Conservation (phyloP, 2,113 vertebrate species). For the Polypterus senegalus region DNA sequence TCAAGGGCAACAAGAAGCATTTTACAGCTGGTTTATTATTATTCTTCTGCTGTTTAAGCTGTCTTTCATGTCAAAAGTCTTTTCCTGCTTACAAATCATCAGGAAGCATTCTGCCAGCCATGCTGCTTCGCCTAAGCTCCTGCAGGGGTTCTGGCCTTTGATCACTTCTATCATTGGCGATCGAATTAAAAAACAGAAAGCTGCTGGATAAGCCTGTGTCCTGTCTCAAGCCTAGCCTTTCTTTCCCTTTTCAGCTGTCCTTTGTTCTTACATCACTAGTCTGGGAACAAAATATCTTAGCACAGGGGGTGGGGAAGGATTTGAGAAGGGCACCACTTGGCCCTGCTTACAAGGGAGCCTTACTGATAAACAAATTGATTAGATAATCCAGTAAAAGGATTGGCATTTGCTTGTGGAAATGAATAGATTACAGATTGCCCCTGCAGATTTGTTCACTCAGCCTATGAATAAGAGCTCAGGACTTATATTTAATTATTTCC, state of each 20-base stretch:
- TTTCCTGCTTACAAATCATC: slow-evolving; percentile 81
- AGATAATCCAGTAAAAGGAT: slow-evolving; percentile 25
- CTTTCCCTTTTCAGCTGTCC: slow-evolving; percentile 34
- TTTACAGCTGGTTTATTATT: slow-evolving; percentile 72
- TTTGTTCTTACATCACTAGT: slow-evolving; percentile 33
- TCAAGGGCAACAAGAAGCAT: slow-evolving; percentile 57
- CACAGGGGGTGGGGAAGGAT: slow-evolving; percentile 34
- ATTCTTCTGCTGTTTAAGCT: slow-evolving; percentile 67
- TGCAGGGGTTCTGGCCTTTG: slow-evolving; percentile 59
- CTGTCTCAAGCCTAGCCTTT: slow-evolving; percentile 46
- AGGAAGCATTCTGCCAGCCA: slow-evolving; percentile 61
- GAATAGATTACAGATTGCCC: slow-evolving; percentile 8
- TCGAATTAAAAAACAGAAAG: slow-evolving; percentile 65
- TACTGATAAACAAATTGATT: slow-evolving; percentile 38
- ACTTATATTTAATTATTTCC: too few relatives aligned
- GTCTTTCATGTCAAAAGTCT: slow-evolving; percentile 84
- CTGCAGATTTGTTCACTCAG: not conserved
- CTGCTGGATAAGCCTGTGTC: slow-evolving; percentile 66
- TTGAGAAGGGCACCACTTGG: slow-evolving; percentile 22
- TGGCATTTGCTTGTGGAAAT: slow-evolving; percentile 6
- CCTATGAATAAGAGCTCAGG: not conserved
- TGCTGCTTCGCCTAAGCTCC: slow-evolving; percentile 54
- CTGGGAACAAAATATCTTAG: slow-evolving; percentile 44
- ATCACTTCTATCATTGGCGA: slow-evolving; percentile 71
- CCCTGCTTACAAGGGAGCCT: slow-evolving; percentile 27